Evolutionary conservation across 1,140 invertebrate species (phyloP).

Genomic region (Drosophila sp.): DNA sequence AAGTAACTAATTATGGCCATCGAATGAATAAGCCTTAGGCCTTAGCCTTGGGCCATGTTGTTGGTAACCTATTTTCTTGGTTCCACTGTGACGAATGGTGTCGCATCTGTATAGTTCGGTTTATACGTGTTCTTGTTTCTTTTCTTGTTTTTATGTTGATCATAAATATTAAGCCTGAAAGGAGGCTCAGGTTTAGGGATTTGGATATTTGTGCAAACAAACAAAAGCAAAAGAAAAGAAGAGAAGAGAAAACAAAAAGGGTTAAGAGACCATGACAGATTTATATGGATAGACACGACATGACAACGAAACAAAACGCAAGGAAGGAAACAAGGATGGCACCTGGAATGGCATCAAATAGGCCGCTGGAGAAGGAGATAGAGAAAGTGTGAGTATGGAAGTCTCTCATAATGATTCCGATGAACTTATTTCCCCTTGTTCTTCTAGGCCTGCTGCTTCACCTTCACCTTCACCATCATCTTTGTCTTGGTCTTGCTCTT

Average conservation of each 20-base stretch:
- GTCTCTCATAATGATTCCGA: conserved; percentile 2
- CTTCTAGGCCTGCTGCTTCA: not conserved
- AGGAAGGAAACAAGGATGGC: conserved; percentile 25
- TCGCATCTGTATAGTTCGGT: conserved; percentile 8
- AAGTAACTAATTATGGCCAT: too few species aligned
- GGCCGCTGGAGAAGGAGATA: not conserved
- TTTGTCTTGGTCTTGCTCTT: not conserved
- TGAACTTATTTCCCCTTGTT: not conserved
- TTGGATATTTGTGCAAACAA: conserved; percentile 36
- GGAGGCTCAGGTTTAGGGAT: conserved; percentile 3
- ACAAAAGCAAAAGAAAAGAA: not conserved
- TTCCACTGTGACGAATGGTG: not conserved
- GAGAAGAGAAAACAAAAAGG: not conserved
- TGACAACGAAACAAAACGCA: conserved; percentile 57
- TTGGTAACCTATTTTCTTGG: not conserved
- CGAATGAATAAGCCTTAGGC: not conserved
- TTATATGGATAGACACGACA: conserved; percentile 23
- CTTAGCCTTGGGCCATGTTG: not conserved
- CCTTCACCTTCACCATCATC: not conserved
- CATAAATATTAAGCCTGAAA: conserved; percentile 16
- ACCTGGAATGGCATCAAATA: conserved; percentile 5
- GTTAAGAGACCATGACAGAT: conserved; percentile 16
- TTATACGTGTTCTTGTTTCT: not conserved
- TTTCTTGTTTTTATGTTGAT: conserved; percentile 12
- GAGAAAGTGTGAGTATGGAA: not conserved